Evolutionary conservation across 2,888 invertebrate species (phyloP), one percentile per base, ranked within the genome.

Genomic region (Dendrolimus houi): DNA sequence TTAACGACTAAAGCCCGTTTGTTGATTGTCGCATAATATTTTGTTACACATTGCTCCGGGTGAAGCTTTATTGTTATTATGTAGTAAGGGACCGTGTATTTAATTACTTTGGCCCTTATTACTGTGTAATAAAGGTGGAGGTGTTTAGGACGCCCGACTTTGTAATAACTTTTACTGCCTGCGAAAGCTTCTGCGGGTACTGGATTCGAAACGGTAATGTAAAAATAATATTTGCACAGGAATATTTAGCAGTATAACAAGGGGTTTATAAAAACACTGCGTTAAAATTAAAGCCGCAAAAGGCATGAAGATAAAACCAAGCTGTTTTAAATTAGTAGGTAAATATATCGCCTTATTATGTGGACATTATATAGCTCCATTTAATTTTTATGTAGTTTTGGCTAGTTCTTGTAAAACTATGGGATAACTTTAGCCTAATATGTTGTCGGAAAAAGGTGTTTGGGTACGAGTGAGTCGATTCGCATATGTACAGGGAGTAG

Each of bases 1-100:
- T 81, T 81, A 81, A 80, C 74, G 81, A 75, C 74, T 65, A 64
- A 68, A 71, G 64, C 75, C 79, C 70, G 74, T 81, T 75, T 70
- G 74, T 74, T 74, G 68, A 77, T 71, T 71, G 69, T 72, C 70
- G 65, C 74, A 73, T 76, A 68, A 74, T 62, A 66, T 73, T 76
- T 77, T 71, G 70, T 69, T 71, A 62, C 68, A 64, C 67, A 68
- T 68, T 66, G 66, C 62, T 66, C 29, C 61, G 60, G 64, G 58
- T 54, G 8, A 13, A 52, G 52, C 52, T n/a, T 12, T 40, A 7
- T n/a, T 54, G 54, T 41, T 41, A 41, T 52, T 47, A 47, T 47
- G 47, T 12, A 29, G 29, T 29, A 47, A 9, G 47, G 47, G 47
- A 47, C 47, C 12, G 0, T 47, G 47, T 47, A 47, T 47, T 14